A percentile compares a stretch with the other conserved stretches of the same genome.
phyloP scores from a whole-genome alignment of 2,888 invertebrate species.

The Amphipoea lucens region DNA sequence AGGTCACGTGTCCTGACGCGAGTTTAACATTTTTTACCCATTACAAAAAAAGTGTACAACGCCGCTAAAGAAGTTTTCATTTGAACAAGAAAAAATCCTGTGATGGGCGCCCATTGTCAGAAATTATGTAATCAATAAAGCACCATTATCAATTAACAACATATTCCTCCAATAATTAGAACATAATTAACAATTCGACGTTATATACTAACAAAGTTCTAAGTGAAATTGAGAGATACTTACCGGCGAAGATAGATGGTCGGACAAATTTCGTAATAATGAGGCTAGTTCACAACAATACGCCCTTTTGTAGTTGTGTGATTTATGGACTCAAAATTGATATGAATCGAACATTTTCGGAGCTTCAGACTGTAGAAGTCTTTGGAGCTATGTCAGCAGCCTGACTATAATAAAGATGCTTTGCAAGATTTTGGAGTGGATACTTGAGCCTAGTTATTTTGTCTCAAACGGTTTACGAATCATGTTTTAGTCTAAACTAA shows the following conservation, averaged over 20 bases:
- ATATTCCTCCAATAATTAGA: conserved; percentile 14
- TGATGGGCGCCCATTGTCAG: not conserved
- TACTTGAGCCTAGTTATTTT: not conserved
- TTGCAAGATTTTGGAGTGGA: not conserved
- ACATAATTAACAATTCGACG: conserved; percentile 20
- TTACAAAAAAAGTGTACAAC: no score
- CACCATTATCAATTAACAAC: not conserved
- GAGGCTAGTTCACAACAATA: conserved; percentile 44
- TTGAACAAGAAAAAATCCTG: no score
- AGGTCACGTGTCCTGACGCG: no score
- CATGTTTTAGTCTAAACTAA: not conserved
- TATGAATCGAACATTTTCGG: conserved; percentile 26
- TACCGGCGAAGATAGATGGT: conserved; percentile 41
- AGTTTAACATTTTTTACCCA: no score
- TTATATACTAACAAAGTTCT: conserved; percentile 22
- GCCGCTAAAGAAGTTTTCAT: no score
- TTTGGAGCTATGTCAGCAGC: not conserved
- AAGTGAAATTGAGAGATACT: conserved; percentile 24
- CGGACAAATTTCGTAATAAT: conserved; percentile 44
- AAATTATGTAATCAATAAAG: not conserved
- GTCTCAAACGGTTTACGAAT: not conserved
- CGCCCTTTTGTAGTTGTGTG: conserved; percentile 27
- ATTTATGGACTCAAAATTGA: conserved; percentile 47
- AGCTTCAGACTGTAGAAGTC: conserved; percentile 2
- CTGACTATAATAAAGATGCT: not conserved